phyloP scores from a whole-genome alignment of 92 coral and sea anemone species.

The Epizoanthus ramosus region DNA sequence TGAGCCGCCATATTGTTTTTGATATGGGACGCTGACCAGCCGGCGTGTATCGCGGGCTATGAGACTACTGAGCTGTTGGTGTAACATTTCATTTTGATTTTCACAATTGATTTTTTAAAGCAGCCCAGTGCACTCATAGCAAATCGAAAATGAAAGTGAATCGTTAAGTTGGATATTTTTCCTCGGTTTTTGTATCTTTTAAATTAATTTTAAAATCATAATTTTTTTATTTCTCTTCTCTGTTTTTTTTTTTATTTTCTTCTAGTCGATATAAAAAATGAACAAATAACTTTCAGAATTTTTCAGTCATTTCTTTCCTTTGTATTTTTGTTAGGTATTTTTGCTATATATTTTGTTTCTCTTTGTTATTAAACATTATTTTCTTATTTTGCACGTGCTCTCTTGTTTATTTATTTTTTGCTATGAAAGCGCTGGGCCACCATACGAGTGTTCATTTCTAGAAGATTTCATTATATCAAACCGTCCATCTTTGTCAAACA shows the following conservation, averaged over 20 bases:
- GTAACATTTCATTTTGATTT: slow-evolving; percentile 1
- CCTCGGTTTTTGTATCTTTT: background rate
- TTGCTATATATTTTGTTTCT: too few relatives aligned
- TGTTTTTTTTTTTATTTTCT: background rate
- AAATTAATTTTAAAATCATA: background rate
- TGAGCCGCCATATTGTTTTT: background rate
- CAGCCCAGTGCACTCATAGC: slow-evolving; percentile 3
- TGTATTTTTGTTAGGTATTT: too few relatives aligned
- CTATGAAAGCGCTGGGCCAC: slow-evolving; percentile 1
- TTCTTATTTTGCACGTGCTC: background rate
- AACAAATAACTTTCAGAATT: too few relatives aligned
- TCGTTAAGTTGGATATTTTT: background rate
- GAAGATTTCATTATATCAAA: slow-evolving; percentile 39
- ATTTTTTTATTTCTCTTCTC: background rate
- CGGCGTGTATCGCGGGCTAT: slow-evolving; percentile 1
- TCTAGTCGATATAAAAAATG: background rate
- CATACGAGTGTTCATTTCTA: slow-evolving; percentile 26
- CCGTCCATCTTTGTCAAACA: slow-evolving; percentile 20
- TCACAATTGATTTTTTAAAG: background rate
- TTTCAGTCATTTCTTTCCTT: too few relatives aligned
- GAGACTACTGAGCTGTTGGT: slow-evolving; percentile 1
- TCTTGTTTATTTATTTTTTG: background rate
- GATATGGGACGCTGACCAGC: slow-evolving; percentile 9
- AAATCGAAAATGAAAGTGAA: background rate
- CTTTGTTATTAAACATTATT: too few relatives aligned